Percentiles rank a stretch among this genome's conserved stretches.
These are phyloP conservation scores for Oryzias dopingdopingensis DNA, from an alignment of 2,797 vertebrate genomes.

Conservation along the genomic window DNA sequence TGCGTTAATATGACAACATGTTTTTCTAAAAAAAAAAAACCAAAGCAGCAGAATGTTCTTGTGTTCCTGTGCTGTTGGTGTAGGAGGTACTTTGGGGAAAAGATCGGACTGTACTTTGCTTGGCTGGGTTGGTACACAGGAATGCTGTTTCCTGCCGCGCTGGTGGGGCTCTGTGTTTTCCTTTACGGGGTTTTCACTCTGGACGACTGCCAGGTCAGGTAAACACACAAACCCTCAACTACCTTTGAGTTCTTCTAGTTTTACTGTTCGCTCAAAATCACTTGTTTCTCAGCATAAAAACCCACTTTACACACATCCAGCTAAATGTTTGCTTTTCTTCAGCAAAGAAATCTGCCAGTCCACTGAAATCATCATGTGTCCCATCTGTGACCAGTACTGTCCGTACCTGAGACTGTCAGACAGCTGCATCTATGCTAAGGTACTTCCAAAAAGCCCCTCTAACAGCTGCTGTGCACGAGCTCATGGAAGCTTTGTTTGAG, in stretches of 20 bases:
- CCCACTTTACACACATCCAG: too few relatives aligned
- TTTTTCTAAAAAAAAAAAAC: too few relatives aligned
- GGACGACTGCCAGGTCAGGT: constrained; percentile 96
- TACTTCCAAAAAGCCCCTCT: constrained; percentile 47
- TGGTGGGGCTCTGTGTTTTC: constrained; percentile 91
- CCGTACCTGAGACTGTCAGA: constrained; percentile 91
- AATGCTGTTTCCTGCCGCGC: constrained; percentile 92
- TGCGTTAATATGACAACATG: too few relatives aligned
- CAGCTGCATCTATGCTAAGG: constrained; percentile 95
- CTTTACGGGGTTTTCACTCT: constrained; percentile 89
- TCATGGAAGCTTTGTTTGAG: too few relatives aligned
- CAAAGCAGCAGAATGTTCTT: too few relatives aligned
- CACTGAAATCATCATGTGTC: constrained; percentile 91
- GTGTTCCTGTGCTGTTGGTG: constrained; percentile 5
- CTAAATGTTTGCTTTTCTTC: constrained; percentile 57
- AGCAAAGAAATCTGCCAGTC: constrained; percentile 97
- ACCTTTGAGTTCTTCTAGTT: too few relatives aligned
- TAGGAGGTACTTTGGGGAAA: constrained; percentile 92
- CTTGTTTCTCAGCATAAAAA: too few relatives aligned
- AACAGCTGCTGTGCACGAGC: background rate
- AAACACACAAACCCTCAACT: constrained; percentile 36
- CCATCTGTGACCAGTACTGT: constrained; percentile 93
- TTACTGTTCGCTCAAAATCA: too few relatives aligned
- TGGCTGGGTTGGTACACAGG: constrained; percentile 96
- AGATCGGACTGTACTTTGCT: constrained; percentile 91